Evolutionary conservation across 2,888 invertebrate species (phyloP).

Genomic region (Drosophila ustulata): DNA sequence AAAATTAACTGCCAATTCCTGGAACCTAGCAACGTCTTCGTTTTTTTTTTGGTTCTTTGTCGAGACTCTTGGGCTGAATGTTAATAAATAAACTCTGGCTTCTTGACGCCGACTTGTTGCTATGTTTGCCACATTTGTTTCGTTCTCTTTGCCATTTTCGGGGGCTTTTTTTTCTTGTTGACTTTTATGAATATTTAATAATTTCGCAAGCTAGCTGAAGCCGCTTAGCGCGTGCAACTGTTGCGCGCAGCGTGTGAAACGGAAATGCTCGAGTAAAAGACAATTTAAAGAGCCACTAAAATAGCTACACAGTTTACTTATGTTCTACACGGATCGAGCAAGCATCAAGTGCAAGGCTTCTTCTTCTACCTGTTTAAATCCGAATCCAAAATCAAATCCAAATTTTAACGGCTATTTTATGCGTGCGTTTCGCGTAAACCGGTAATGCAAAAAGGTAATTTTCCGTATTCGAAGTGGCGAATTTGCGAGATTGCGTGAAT

Average conservation of each 20-base stretch:
- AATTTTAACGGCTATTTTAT: conserved; percentile 40
- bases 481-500: conserved; percentile 8
- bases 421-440: conserved; percentile 38
- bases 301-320: conserved; percentile 17
- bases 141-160: conserved; percentile 17
- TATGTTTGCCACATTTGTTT: conserved; percentile 47
- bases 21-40: conserved; percentile 47
- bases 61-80: conserved; percentile 59
- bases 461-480: conserved; percentile 26
- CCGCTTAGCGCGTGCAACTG: conserved; percentile 38
- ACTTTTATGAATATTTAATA: conserved; percentile 71
- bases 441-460: conserved; percentile 42
- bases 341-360: conserved; percentile 9
- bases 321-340: too few relatives aligned
- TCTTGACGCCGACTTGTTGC: conserved; percentile 74
- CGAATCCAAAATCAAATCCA: conserved; percentile 11
- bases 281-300: neutral
- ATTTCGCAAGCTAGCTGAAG: conserved; percentile 50
- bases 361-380: conserved; percentile 14
- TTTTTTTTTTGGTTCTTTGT: conserved; percentile 9
- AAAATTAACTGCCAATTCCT: conserved; percentile 80
- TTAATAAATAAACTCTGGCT: conserved; percentile 61
- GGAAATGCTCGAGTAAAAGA: conserved; percentile 52
- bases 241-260: conserved; percentile 50
- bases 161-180: conserved; percentile 23